phyloP scores from a whole-genome alignment of 2,113 vertebrate species.

The Caloenas nicobarica region DNA sequence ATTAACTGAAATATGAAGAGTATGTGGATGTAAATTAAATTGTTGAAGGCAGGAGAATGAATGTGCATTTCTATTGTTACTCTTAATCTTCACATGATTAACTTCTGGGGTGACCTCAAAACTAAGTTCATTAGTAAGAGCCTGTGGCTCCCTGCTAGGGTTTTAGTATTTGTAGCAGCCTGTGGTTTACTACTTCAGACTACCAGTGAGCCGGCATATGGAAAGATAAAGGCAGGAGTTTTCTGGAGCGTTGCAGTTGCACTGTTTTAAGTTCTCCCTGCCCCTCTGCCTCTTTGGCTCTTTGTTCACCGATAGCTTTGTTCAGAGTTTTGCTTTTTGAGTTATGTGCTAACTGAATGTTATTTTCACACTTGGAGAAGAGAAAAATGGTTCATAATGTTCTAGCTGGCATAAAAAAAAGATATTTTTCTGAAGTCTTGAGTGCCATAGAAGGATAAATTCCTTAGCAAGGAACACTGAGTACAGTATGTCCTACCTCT shows the following conservation, averaged over 20 bases:
- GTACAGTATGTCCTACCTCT: not conserved
- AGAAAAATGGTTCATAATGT: not conserved
- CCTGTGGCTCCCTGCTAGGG: not conserved
- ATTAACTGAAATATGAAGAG: not conserved
- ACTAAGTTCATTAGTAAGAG: conserved; percentile 46
- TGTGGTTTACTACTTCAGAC: not conserved
- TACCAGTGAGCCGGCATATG: not conserved
- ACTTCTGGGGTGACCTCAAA: conserved; percentile 44
- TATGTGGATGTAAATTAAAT: not conserved
- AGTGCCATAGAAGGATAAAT: not conserved
- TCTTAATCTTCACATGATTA: conserved; percentile 29
- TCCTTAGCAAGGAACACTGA: not conserved
- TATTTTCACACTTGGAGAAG: not conserved
- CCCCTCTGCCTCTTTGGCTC: not conserved
- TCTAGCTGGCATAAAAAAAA: not conserved
- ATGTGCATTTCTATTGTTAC: not conserved
- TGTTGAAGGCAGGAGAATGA: not conserved
- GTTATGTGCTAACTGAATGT: not conserved
- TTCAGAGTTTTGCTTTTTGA: not conserved
- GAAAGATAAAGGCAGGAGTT: not conserved
- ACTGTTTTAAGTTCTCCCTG: not conserved
- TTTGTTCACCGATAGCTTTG: not conserved
- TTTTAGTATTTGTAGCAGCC: not conserved
- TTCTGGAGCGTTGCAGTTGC: not conserved
- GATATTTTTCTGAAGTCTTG: not conserved